Base-by-base conservation (phyloP, 2,888 invertebrate species). In the Orthosia cruda region DNA sequence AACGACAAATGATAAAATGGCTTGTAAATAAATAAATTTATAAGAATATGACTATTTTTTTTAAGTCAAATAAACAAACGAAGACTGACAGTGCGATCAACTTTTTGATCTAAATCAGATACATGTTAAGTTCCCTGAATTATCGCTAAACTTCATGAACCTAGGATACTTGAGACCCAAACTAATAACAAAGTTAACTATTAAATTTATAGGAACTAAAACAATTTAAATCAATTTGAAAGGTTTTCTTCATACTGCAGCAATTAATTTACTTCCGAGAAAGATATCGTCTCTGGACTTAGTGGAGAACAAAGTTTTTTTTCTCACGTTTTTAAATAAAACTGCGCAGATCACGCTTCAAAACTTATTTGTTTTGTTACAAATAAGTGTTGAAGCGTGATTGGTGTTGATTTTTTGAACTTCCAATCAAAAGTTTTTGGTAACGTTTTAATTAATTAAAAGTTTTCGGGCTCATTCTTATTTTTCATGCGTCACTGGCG, bases 11-110 rank as follows among this genome's bases (percentile, higher is more conserved):
- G 58, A 83, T 45, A 80, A 85, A 85, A 90, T 84, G 84, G 74
- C 77, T 88, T 91, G 89, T 92, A 93, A 91, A 94, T 92, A 92
- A 92, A 92, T 83, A 86, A 81, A 83, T 65, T 23, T 73, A 76
- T 57, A 78, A 64, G 32, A 52, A 72, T 50, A 40, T 52, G 0
- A 18, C 2, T 18, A 4, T 26, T 54, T 62, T 62, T 72, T 9
- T 13, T 15, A 1, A 40, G 64, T 11, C 5, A 16, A 62, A 18
- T 40, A 20, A 50, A 26, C 13, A 20, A 47, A 32, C 5, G 4
- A 50, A 5, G 15, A 40, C 40, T 52, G 18, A 47, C n/a, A 45
- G 11, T 12, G 2, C 4, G 16, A 40, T 16, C 45, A 58, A 15
- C 9, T 32, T 52, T 50, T 62, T 5, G 20, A 4, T 54, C 0